Conservation (phyloP, 2,888 invertebrate species). For the Ophonus ardosiacus region DNA sequence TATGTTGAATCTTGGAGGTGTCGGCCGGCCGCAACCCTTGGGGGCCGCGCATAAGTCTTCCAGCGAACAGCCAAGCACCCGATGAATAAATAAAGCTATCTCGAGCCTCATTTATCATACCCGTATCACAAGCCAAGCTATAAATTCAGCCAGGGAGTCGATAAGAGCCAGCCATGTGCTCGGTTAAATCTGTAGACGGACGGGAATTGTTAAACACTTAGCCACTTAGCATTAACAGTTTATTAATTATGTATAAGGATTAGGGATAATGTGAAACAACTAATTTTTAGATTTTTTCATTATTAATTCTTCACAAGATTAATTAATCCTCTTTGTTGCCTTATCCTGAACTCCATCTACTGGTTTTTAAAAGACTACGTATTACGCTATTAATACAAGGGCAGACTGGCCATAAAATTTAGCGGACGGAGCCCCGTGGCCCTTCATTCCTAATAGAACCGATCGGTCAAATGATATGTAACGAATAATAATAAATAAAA, state of each 20-base stretch:
- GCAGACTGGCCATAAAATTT: too few species aligned
- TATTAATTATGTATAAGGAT: not conserved
- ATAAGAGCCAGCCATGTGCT: constrained; percentile 72
- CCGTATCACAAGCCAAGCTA: constrained; percentile 78
- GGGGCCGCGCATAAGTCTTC: constrained; percentile 39
- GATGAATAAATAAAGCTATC: constrained; percentile 82
- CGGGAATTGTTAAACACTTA: constrained; percentile 42
- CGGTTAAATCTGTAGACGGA: not conserved
- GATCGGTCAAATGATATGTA: too few species aligned
- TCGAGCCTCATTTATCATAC: constrained; percentile 80
- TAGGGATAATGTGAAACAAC: too few species aligned
- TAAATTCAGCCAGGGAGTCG: constrained; percentile 76
- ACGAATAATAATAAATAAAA: too few species aligned
- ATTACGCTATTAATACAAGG: too few species aligned
- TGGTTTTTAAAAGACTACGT: too few species aligned
- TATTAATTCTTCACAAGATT: too few species aligned
- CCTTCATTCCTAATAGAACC: too few species aligned
- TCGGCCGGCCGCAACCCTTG: constrained; percentile 30
- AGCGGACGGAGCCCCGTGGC: too few species aligned
- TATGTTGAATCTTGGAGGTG: constrained; percentile 21
- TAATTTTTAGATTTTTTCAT: too few species aligned
- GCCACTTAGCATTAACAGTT: not conserved
- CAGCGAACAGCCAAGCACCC: constrained; percentile 72
- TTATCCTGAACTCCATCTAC: too few species aligned
- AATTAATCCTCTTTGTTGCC: too few species aligned